Conservation (phyloP, 2,888 invertebrate genomes). For the Cryptus armator region DNA sequence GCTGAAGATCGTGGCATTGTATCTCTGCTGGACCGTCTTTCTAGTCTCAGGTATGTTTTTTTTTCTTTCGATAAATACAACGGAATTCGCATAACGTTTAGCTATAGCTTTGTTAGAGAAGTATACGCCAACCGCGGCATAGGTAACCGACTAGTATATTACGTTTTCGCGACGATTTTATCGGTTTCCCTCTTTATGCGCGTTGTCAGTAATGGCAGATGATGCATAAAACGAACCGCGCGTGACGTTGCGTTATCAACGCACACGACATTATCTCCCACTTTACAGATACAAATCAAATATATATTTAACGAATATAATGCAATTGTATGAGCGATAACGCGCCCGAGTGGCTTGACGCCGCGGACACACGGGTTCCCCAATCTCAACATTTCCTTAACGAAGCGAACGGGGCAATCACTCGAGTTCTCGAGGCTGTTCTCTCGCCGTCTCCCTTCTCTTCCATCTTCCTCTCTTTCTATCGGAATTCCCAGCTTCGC, state of each 20-base stretch:
- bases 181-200: background rate
- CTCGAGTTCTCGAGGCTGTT: background rate
- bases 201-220: background rate
- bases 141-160: background rate
- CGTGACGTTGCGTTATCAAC: background rate
- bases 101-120: constrained; percentile 1
- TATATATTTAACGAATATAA: background rate
- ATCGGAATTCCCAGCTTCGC: constrained; percentile 4
- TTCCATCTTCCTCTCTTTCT: background rate
- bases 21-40: constrained; percentile 61
- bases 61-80: background rate
- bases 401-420: constrained; percentile 9
- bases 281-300: background rate
- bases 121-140: background rate
- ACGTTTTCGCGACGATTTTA: background rate
- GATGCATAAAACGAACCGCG: background rate
- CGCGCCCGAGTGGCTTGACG: background rate
- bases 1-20: constrained; percentile 59
- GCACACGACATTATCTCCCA: background rate
- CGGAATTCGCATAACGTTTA: background rate
- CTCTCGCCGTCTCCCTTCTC: background rate
- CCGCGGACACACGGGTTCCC: background rate
- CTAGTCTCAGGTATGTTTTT: constrained; percentile 66
- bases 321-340: background rate
- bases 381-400: background rate